phyloP scores from a whole-genome alignment of 2,888 invertebrate genomes.

The Patella caerulea region DNA sequence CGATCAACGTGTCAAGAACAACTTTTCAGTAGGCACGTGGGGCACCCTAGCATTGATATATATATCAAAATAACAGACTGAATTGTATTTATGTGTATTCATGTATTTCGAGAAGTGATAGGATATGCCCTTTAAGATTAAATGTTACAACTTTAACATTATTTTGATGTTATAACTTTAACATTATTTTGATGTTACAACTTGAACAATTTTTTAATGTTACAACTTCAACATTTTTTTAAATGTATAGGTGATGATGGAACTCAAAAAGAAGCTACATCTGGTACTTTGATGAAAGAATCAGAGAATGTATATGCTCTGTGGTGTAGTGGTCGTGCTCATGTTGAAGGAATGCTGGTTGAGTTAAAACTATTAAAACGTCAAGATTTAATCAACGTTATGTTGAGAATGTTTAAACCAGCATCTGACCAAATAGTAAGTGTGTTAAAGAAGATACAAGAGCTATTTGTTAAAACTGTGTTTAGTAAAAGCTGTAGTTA shows the following conservation, averaged over 20 bases:
- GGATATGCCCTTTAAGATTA: neutral
- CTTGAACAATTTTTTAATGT: neutral
- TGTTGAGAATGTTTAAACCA: slow-evolving; percentile 87
- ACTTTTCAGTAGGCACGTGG: no score
- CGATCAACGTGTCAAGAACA: no score
- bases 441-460: slow-evolving; percentile 10
- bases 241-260: slow-evolving; percentile 83
- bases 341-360: slow-evolving; percentile 96
- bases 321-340: slow-evolving; percentile 95
- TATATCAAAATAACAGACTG: no score
- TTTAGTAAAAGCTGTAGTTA: no score
- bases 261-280: slow-evolving; percentile 74
- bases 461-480: no score
- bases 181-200: neutral
- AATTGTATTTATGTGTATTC: no score
- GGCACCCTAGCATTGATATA: no score
- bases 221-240: neutral
- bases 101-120: neutral
- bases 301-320: slow-evolving; percentile 94
- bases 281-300: slow-evolving; percentile 84
- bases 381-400: slow-evolving; percentile 92
- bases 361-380: slow-evolving; percentile 93
- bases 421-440: slow-evolving; percentile 85
- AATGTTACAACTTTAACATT: neutral
- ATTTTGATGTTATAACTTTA: neutral